Conservation (phyloP, 2,113 vertebrate species). For the Carassius carassius region DNA sequence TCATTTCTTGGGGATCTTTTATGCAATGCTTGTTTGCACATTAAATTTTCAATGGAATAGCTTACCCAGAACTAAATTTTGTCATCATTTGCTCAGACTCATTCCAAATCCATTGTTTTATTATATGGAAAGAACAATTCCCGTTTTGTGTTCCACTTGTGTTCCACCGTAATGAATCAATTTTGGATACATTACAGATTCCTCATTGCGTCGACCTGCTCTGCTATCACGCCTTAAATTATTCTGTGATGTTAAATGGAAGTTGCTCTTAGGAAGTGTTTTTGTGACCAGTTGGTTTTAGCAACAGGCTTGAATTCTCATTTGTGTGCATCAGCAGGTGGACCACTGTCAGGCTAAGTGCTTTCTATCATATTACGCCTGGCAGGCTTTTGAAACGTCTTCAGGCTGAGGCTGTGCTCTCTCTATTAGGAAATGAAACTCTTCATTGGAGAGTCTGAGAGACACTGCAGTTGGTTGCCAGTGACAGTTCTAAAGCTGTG, state of each 20-base stretch:
- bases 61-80: background rate
- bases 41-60: background rate
- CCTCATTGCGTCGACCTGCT: constrained; percentile 4
- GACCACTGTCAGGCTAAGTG: constrained; percentile 10
- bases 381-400: constrained; percentile 30
- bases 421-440: constrained; percentile 34
- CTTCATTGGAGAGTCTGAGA: constrained; percentile 24
- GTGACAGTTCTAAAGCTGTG: constrained; percentile 16
- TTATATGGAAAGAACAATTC: background rate
- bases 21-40: constrained; percentile 52
- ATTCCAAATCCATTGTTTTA: background rate
- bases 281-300: background rate
- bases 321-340: constrained; percentile 33
- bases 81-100: background rate
- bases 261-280: constrained; percentile 7
- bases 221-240: background rate
- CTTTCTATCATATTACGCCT: constrained; percentile 20
- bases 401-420: background rate
- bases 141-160: background rate
- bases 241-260: constrained; percentile 15
- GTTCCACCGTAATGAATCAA: constrained; percentile 13
- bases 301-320: background rate
- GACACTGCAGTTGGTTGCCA: constrained; percentile 9
- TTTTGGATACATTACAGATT: constrained; percentile 18
- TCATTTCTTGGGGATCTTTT: background rate